These are phyloP conservation scores for Arion vulgaris DNA, from an alignment of 1,140 invertebrate genomes.

Conservation along the genomic window DNA sequence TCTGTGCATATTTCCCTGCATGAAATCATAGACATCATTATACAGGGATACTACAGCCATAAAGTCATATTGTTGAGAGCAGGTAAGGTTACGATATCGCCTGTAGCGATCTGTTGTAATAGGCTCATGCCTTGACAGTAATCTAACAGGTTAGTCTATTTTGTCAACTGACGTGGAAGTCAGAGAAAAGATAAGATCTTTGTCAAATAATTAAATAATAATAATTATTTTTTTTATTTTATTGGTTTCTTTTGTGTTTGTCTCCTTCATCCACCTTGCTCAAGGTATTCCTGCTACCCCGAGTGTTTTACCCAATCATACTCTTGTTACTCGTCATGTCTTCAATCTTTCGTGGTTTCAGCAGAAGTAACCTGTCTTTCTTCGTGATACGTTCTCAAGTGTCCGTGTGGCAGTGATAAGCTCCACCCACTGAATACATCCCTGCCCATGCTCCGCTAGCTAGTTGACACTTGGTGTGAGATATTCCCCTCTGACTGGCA, in stretches of 20 bases:
- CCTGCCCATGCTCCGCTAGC: background rate
- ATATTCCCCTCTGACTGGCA: slow-evolving; percentile 46
- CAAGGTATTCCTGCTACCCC: no score
- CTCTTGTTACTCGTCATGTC: background rate
- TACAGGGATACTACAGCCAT: background rate
- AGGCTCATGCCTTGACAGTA: background rate
- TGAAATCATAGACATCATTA: background rate
- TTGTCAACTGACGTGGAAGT: background rate
- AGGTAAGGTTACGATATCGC: background rate
- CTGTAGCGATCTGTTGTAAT: background rate
- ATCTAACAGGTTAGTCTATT: background rate
- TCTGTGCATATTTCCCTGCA: background rate
- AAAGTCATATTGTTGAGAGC: background rate
- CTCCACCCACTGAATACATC: slow-evolving; percentile 22
- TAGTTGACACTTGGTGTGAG: background rate
- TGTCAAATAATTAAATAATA: background rate
- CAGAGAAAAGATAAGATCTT: background rate
- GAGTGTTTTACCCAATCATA: no score
- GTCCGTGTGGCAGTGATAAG: background rate
- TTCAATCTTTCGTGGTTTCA: background rate
- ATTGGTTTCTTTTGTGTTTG: no score
- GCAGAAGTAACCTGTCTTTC: background rate
- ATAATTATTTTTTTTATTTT: no score
- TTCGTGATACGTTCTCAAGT: no score
- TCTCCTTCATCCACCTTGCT: no score